Conservation (phyloP, 2,888 invertebrate genomes). For the Hyposoter dolosus region DNA sequence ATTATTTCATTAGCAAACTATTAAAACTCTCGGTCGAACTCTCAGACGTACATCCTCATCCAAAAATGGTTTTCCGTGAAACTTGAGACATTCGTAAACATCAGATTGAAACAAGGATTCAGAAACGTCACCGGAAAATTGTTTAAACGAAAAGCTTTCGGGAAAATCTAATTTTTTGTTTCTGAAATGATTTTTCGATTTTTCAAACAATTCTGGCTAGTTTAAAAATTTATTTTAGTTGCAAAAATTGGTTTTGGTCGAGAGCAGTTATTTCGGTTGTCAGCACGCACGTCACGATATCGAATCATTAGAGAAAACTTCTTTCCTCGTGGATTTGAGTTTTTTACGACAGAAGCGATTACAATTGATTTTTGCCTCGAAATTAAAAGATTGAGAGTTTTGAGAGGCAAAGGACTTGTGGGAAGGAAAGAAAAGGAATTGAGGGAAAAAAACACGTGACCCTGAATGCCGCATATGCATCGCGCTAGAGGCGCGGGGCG, state of each 20-base stretch:
- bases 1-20: not conserved
- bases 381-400: not conserved
- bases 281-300: not conserved
- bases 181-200: not conserved
- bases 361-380: no score
- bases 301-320: not conserved
- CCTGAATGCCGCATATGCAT: conserved; percentile 23
- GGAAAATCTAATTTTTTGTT: not conserved
- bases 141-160: not conserved
- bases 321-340: not conserved
- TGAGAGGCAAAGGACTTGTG: not conserved
- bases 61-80: not conserved
- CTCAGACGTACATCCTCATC: not conserved
- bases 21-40: not conserved
- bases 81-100: not conserved
- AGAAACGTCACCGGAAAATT: not conserved
- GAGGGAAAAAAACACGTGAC: conserved; percentile 11
- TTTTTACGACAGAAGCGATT: not conserved
- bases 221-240: not conserved
- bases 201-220: not conserved
- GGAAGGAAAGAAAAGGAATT: not conserved
- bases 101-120: not conserved
- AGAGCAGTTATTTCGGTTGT: not conserved
- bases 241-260: not conserved
- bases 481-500: conserved; percentile 14